Conservation (phyloP, 2,888 invertebrate species). For the Nyleta sp. region DNA sequence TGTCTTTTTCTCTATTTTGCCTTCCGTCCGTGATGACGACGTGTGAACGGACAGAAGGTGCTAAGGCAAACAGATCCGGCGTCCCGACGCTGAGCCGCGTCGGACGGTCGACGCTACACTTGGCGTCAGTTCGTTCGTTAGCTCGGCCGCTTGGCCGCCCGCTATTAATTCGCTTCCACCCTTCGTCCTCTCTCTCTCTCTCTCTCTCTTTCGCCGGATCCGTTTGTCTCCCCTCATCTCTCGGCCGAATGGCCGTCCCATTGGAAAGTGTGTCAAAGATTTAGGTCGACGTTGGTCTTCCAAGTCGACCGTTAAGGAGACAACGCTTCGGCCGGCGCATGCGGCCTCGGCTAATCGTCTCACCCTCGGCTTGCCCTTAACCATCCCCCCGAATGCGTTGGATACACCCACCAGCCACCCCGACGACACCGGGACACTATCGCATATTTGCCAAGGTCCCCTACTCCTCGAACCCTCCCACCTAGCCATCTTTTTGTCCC, state of each 20-base stretch:
- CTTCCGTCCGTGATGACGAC: background rate
- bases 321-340: constrained; percentile 73
- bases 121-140: constrained; percentile 81
- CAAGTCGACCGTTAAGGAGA: constrained; percentile 71
- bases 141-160: constrained; percentile 79
- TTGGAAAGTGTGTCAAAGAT: constrained; percentile 66
- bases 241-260: constrained; percentile 59
- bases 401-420: constrained; percentile 52
- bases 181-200: constrained; percentile 58
- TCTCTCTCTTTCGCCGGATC: constrained; percentile 32
- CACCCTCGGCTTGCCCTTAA: constrained; percentile 68
- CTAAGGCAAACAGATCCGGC: constrained; percentile 67
- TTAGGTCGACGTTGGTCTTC: constrained; percentile 76
- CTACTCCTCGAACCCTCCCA: constrained; percentile 21
- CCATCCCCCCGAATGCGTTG: constrained; percentile 41
- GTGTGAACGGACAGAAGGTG: constrained; percentile 6
- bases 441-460: constrained; percentile 37
- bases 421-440: constrained; percentile 37
- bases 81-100: constrained; percentile 69
- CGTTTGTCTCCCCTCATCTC: constrained; percentile 51
- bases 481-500: constrained; percentile 43
- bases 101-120: constrained; percentile 79
- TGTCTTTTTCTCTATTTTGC: too few relatives aligned
- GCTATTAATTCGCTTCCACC: constrained; percentile 82
- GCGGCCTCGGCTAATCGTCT: constrained; percentile 77